Percentiles rank a stretch among this genome's conserved stretches.
Evolutionary conservation across 1,140 invertebrate genomes (phyloP).

Genomic region (Holotrichia oblita): DNA sequence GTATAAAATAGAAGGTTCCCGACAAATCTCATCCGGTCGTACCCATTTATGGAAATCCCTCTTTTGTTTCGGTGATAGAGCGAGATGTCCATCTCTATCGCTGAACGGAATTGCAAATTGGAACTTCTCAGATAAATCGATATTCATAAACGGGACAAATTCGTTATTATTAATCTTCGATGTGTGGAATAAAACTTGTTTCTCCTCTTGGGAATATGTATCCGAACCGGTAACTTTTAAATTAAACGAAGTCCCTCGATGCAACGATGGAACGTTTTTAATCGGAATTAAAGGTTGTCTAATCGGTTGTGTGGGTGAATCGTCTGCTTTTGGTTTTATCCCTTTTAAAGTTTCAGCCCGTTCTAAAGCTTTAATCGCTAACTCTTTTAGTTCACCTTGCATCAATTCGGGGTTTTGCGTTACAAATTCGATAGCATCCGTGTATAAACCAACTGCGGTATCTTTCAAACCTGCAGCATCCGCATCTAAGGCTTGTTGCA

Average conservation of each 20-base stretch:
- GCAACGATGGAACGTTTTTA: constrained; percentile 61
- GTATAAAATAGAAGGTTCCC: constrained; percentile 86
- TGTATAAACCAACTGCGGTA: constrained; percentile 86
- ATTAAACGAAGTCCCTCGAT: constrained; percentile 72
- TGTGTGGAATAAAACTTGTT: constrained; percentile 80
- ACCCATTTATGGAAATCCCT: constrained; percentile 81
- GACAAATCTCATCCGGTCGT: constrained; percentile 83
- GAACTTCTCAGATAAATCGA: constrained; percentile 87
- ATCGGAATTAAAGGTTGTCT: constrained; percentile 1
- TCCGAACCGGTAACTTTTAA: constrained; percentile 72
- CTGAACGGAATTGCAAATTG: constrained; percentile 76
- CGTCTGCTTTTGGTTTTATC: constrained; percentile 6
- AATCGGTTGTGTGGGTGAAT: not conserved
- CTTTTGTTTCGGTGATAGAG: constrained; percentile 88
- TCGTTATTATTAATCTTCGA: constrained; percentile 91
- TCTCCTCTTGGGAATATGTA: constrained; percentile 86
- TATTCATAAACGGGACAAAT: constrained; percentile 93
- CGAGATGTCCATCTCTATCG: constrained; percentile 78
- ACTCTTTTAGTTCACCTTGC: constrained; percentile 73
- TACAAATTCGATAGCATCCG: constrained; percentile 87
- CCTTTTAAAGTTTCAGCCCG: constrained; percentile 85
- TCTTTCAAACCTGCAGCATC: constrained; percentile 81
- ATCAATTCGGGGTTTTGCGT: constrained; percentile 70
- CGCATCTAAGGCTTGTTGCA: constrained; percentile 87
- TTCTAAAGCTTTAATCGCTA: constrained; percentile 80